phyloP scores from a whole-genome alignment of 2,113 vertebrate genomes.

The Osmerus eperlanus region DNA sequence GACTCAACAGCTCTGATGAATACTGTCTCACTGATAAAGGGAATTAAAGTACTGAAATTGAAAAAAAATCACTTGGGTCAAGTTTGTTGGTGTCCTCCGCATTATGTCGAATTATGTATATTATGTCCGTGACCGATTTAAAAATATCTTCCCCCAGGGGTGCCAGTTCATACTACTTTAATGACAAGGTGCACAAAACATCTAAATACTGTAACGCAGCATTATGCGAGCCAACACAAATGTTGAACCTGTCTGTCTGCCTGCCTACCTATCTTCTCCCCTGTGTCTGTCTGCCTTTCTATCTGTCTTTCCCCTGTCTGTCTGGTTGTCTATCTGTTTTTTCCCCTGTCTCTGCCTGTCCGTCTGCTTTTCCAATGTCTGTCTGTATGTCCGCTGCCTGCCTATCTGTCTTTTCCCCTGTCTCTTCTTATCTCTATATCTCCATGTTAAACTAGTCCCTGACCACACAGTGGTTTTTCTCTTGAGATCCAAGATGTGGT shows the following conservation, averaged over 20 bases:
- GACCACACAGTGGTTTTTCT: background rate
- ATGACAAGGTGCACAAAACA: too few species aligned
- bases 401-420: background rate
- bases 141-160: too few species aligned
- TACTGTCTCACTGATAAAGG: conserved; percentile 35
- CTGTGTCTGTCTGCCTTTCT: background rate
- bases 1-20: conserved; percentile 12
- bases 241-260: too few species aligned
- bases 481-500: conserved; percentile 11
- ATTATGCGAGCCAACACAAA: too few species aligned
- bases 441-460: background rate
- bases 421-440: background rate
- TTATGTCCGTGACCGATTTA: too few species aligned
- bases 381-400: background rate
- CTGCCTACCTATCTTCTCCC: too few species aligned
- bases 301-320: background rate
- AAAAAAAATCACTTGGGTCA: background rate
- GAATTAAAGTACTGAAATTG: conserved; percentile 17
- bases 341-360: background rate
- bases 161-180: too few species aligned
- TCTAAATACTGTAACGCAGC: too few species aligned
- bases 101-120: too few species aligned
- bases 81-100: too few species aligned
- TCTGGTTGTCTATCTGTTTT: background rate
- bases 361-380: background rate